phyloP scores from a whole-genome alignment of 2,113 vertebrate genomes.

The Ictidomys tridecemlineatus region DNA sequence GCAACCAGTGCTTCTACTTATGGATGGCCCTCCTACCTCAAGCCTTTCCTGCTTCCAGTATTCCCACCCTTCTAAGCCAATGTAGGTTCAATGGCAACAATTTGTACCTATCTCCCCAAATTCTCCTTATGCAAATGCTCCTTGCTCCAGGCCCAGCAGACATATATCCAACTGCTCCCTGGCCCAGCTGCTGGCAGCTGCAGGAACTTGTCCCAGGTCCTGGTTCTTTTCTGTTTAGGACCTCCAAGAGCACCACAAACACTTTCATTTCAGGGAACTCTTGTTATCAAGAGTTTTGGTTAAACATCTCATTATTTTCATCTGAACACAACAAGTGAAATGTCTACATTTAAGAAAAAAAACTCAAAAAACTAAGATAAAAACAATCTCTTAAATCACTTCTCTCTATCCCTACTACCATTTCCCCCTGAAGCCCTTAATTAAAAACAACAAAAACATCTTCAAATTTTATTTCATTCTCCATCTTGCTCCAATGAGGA shows the following conservation, averaged over 20 bases:
- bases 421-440: background rate
- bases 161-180: background rate
- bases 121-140: background rate
- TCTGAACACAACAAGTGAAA: conserved; percentile 22
- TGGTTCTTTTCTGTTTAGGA: background rate
- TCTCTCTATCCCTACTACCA: background rate
- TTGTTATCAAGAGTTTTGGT: background rate
- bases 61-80: background rate
- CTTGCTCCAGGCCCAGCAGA: background rate
- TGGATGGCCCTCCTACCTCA: background rate
- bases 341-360: background rate
- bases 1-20: background rate
- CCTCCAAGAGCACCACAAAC: background rate
- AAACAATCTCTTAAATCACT: background rate
- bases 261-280: background rate
- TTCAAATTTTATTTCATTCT: background rate
- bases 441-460: background rate
- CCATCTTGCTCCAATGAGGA: background rate
- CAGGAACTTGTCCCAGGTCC: background rate
- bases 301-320: background rate
- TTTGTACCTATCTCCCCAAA: background rate
- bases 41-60: background rate
- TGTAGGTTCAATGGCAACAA: background rate
- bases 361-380: background rate
- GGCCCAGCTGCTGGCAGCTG: background rate